phyloP scores from a whole-genome alignment of 1,140 invertebrate genomes.

The Nixonia krombeini region DNA sequence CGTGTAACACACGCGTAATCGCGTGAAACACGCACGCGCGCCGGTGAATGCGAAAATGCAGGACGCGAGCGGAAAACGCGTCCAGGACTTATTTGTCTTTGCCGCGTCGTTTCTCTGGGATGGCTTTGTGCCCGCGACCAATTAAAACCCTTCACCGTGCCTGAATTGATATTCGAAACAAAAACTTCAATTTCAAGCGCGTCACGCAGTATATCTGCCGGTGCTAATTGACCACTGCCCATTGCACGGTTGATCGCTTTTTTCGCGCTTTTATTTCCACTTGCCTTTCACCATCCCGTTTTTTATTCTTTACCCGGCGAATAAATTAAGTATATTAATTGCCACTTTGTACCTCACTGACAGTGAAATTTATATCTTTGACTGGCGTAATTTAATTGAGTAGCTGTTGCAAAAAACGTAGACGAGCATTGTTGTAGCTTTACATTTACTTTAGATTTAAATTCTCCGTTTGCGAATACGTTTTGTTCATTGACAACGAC shows the following conservation, averaged over 20 bases:
- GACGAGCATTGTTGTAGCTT: no score
- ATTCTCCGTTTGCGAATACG: no score
- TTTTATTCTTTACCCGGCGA: no score
- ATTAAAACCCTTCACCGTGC: conserved; percentile 63
- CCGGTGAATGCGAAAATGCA: conserved; percentile 37
- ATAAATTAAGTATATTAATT: no score
- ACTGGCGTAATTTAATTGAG: no score
- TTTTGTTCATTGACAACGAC: no score
- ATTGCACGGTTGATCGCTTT: conserved; percentile 62
- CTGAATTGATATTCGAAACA: conserved; percentile 68
- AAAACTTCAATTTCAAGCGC: conserved; percentile 68
- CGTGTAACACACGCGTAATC: conserved; percentile 17
- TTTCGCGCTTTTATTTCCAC: conserved; percentile 32
- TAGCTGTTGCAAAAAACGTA: no score
- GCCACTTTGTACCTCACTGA: no score
- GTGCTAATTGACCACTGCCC: conserved; percentile 66
- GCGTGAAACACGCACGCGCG: conserved; percentile 23
- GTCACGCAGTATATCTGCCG: conserved; percentile 55
- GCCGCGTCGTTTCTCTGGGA: conserved; percentile 43
- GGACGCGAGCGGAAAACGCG: conserved; percentile 16
- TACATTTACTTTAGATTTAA: no score
- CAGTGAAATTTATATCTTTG: no score
- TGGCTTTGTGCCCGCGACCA: conserved; percentile 53
- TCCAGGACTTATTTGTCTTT: conserved; percentile 43
- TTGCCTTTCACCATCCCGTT: no score